Conservation (phyloP, 1,140 invertebrate genomes). For the Pogonomyrmex barbatus region DNA sequence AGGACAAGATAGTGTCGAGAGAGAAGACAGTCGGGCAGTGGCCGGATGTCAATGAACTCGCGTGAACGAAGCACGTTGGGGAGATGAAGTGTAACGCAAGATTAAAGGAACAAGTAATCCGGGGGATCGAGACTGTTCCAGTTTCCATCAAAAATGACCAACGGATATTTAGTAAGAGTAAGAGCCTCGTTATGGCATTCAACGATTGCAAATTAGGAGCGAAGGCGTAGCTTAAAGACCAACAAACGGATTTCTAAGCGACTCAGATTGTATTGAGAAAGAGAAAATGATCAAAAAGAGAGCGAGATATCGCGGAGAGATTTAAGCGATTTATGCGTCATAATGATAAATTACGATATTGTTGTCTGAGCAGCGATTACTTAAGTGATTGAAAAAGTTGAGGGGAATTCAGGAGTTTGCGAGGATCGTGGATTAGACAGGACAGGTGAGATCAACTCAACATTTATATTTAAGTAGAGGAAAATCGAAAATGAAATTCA, state of each 20-base stretch:
- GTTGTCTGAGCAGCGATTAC: slow-evolving; percentile 13
- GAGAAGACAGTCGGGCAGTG: slow-evolving; percentile 50
- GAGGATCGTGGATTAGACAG: background rate
- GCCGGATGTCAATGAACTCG: slow-evolving; percentile 61
- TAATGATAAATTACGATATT: slow-evolving; percentile 19
- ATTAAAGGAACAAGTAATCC: background rate
- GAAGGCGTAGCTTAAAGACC: background rate
- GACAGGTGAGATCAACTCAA: slow-evolving; percentile 16
- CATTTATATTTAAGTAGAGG: slow-evolving; percentile 28
- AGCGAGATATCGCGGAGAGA: background rate
- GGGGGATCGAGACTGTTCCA: background rate
- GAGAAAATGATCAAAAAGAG: background rate
- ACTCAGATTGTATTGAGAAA: background rate
- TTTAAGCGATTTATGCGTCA: background rate
- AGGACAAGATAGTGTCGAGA: slow-evolving; percentile 7
- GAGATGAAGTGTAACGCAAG: slow-evolving; percentile 15
- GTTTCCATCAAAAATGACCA: background rate
- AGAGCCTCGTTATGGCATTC: background rate
- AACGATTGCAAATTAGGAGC: background rate
- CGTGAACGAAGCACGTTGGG: slow-evolving; percentile 24
- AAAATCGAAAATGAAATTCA: background rate
- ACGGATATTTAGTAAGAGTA: background rate
- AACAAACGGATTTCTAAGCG: background rate
- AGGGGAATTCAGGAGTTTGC: background rate
- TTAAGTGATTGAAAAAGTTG: slow-evolving; percentile 25